Percentiles rank a stretch among this genome's conserved stretches.
Conservation (phyloP, 1,140 invertebrate species). For the Epicauta chinensis region DNA sequence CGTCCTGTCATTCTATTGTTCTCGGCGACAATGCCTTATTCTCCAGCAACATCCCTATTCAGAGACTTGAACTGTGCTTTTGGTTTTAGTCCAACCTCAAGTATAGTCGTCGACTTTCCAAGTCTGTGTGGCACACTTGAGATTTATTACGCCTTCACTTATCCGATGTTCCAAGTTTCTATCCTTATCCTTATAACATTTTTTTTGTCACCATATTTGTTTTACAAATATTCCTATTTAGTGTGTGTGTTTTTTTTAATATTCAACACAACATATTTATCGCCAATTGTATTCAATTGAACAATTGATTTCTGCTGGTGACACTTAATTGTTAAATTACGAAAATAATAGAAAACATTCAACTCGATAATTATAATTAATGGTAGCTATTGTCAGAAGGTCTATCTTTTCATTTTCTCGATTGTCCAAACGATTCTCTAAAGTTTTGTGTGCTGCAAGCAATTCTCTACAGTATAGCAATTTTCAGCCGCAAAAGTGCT, state of each 20-base stretch:
- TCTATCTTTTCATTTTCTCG: too few species aligned
- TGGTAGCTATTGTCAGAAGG: too few species aligned
- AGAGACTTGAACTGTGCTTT: slow-evolving; percentile 13
- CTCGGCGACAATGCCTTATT: slow-evolving; percentile 7
- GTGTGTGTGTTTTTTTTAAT: too few species aligned
- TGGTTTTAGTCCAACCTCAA: slow-evolving; percentile 14
- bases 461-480: slow-evolving; percentile 3
- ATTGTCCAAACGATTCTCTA: neutral
- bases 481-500: slow-evolving; percentile 11
- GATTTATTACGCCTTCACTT: slow-evolving; percentile 15
- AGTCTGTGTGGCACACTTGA: slow-evolving; percentile 13
- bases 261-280: too few species aligned
- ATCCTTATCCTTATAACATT: slow-evolving; percentile 6
- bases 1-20: slow-evolving; percentile 12
- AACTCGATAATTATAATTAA: too few species aligned
- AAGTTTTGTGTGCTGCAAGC: slow-evolving; percentile 14
- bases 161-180: slow-evolving; percentile 12
- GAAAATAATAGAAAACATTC: too few species aligned
- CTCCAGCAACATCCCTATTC: slow-evolving; percentile 4
- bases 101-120: slow-evolving; percentile 14
- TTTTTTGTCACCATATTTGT: too few species aligned
- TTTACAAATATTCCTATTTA: too few species aligned
- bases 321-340: too few species aligned
- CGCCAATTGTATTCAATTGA: too few species aligned
- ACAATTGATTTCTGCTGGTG: too few species aligned